Evolutionary conservation across 2,797 vertebrate genomes (phyloP).

Genomic region (Moxostoma hubbsi): DNA sequence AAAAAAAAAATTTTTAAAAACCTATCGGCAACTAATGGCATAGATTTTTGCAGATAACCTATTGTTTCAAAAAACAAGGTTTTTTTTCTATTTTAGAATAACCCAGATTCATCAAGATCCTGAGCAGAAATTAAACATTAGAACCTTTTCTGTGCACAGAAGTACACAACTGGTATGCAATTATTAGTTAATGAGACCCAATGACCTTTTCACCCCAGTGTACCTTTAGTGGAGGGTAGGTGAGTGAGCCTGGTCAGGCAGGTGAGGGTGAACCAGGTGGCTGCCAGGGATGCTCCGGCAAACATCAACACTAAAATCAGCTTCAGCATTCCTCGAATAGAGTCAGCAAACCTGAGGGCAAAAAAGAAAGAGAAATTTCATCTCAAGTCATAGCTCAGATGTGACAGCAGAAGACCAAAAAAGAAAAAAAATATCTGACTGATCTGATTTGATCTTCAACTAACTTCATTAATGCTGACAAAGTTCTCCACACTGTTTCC

Average conservation of each 20-base stretch:
- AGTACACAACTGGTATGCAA: too few relatives aligned
- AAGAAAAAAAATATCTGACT: too few relatives aligned
- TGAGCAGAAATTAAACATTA: too few relatives aligned
- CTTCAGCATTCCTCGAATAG: conserved; percentile 95
- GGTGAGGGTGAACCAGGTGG: conserved; percentile 97
- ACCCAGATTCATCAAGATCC: too few relatives aligned
- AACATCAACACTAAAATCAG: conserved; percentile 94
- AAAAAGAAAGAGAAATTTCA: conserved; percentile 7
- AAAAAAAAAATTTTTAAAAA: too few relatives aligned
- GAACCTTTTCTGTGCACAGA: too few relatives aligned
- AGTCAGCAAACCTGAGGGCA: conserved; percentile 91
- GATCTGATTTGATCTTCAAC: conserved; percentile 46
- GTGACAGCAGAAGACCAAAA: conserved; percentile 25
- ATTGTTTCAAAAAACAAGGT: too few relatives aligned
- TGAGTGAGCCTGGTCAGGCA: conserved; percentile 90
- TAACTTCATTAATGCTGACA: conserved; percentile 57
- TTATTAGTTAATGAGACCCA: too few relatives aligned
- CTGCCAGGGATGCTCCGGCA: conserved; percentile 90
- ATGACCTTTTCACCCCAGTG: conserved; percentile 45
- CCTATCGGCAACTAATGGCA: too few relatives aligned
- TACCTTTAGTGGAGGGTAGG: conserved; percentile 95
- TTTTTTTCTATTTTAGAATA: too few relatives aligned
- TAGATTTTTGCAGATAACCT: too few relatives aligned
- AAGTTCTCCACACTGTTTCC: conserved; percentile 56
- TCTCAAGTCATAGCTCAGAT: conserved; percentile 29